These are phyloP conservation scores for Bolinopsis microptera DNA, from an alignment of 37 sponge, comb jelly and placozoan genomes.

Conservation along the genomic window DNA sequence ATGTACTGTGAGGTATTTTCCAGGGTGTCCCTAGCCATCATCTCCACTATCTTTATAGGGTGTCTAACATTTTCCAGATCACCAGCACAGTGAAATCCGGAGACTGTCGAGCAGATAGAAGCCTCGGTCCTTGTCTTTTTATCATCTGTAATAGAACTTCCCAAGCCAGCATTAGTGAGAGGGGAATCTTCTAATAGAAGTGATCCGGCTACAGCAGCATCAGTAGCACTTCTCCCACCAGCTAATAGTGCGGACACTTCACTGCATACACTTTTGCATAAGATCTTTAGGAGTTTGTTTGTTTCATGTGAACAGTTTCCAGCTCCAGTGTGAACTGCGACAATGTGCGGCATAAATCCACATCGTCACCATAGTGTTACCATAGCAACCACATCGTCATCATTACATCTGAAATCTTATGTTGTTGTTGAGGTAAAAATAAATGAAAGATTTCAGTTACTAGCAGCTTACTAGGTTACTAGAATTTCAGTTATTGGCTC, in stretches of 20 bases:
- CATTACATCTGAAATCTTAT: neutral
- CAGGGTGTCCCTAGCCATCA: neutral
- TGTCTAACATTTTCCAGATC: neutral
- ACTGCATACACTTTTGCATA: neutral
- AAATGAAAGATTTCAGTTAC: too few relatives aligned
- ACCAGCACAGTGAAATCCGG: conserved; percentile 52
- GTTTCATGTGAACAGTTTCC: conserved; percentile 24
- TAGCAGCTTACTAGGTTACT: too few relatives aligned
- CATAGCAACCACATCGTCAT: too few relatives aligned
- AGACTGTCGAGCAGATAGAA: neutral
- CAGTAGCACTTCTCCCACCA: neutral
- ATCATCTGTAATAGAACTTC: conserved; percentile 11
- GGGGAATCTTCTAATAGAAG: conserved; percentile 30
- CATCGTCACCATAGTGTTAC: neutral
- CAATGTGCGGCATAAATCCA: conserved; percentile 2
- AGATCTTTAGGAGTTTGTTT: neutral
- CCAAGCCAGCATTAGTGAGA: conserved; percentile 52
- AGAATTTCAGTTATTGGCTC: too few relatives aligned
- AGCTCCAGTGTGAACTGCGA: conserved; percentile 58
- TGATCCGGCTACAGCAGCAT: conserved; percentile 23
- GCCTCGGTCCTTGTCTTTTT: conserved; percentile 2
- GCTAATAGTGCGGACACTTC: neutral
- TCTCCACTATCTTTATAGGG: neutral
- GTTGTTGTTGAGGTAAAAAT: too few relatives aligned
- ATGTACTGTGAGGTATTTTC: neutral